Conservation (phyloP, 2,797 vertebrate genomes). For the Buceros bicornis region DNA sequence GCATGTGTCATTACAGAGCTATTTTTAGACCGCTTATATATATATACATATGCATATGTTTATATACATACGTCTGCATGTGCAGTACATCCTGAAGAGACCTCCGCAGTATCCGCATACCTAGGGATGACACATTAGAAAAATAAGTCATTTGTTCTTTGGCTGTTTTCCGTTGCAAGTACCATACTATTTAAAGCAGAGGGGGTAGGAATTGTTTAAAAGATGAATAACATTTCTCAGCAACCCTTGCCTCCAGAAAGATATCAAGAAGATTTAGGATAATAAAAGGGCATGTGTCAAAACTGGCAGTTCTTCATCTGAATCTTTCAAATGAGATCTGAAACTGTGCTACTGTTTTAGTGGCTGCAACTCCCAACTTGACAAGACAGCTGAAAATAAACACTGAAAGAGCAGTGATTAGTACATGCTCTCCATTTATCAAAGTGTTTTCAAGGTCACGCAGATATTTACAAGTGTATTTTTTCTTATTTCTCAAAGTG, state of each 20-base stretch:
- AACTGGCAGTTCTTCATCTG: slow-evolving; percentile 20
- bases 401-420: background rate
- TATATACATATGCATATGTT: rapidly evolving
- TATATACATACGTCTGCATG: too few relatives aligned
- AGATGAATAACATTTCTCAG: background rate
- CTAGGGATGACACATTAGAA: background rate
- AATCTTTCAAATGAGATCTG: slow-evolving; percentile 44
- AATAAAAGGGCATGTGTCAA: slow-evolving; percentile 1
- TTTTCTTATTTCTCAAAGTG: background rate
- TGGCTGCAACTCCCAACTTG: background rate
- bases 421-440: background rate
- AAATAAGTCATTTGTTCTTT: background rate
- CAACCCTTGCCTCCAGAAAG: background rate
- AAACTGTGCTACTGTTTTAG: background rate
- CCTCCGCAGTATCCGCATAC: background rate
- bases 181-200: background rate
- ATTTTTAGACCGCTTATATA: background rate
- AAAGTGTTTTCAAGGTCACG: background rate
- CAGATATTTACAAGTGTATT: background rate
- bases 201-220: background rate
- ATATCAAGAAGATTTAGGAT: background rate
- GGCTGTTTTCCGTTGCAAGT: background rate
- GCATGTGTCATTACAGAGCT: background rate
- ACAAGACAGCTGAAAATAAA: slow-evolving; percentile 21
- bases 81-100: background rate